Conservation (phyloP, 2,113 vertebrate genomes). For the Terrapene triunguis region DNA sequence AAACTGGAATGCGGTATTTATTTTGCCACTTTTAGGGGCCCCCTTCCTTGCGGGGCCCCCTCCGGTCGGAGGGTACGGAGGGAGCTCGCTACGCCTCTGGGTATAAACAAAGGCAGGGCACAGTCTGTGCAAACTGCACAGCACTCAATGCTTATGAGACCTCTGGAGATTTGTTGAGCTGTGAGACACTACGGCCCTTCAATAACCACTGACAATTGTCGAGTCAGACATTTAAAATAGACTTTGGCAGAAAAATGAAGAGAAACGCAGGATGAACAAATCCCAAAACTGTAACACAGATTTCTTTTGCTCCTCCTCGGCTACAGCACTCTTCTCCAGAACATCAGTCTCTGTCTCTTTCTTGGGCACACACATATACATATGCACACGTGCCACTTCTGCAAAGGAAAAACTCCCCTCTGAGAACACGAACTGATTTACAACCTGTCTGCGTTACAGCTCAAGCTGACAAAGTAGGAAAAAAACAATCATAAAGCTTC, state of each 20-base stretch:
- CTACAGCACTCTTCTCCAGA: slow-evolving; percentile 26
- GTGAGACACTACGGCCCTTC: slow-evolving; percentile 67
- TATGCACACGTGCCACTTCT: background rate
- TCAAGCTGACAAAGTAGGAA: background rate
- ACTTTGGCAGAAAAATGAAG: slow-evolving; percentile 56
- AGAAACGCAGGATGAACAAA: slow-evolving; percentile 43
- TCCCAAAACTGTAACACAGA: slow-evolving; percentile 50
- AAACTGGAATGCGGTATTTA: too few relatives aligned
- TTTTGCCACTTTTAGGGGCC: too few relatives aligned
- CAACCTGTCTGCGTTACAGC: background rate
- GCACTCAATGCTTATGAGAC: slow-evolving; percentile 2
- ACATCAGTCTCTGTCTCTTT: background rate
- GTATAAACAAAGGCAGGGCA: background rate
- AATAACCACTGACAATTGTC: slow-evolving; percentile 42
- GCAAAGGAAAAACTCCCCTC: background rate
- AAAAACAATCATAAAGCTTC: background rate
- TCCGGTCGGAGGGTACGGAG: too few relatives aligned
- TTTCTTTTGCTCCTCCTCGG: slow-evolving; percentile 54
- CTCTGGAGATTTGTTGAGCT: slow-evolving; percentile 65
- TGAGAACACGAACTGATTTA: background rate
- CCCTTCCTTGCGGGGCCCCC: too few relatives aligned
- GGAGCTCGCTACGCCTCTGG: too few relatives aligned
- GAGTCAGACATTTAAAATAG: slow-evolving; percentile 70
- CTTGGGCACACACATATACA: background rate
- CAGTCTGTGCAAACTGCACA: background rate